A percentile compares a stretch with the other conserved stretches of the same genome.
Evolutionary conservation across 2,797 vertebrate species (phyloP).

Genomic region (Buphagus erythrorhynchus): DNA sequence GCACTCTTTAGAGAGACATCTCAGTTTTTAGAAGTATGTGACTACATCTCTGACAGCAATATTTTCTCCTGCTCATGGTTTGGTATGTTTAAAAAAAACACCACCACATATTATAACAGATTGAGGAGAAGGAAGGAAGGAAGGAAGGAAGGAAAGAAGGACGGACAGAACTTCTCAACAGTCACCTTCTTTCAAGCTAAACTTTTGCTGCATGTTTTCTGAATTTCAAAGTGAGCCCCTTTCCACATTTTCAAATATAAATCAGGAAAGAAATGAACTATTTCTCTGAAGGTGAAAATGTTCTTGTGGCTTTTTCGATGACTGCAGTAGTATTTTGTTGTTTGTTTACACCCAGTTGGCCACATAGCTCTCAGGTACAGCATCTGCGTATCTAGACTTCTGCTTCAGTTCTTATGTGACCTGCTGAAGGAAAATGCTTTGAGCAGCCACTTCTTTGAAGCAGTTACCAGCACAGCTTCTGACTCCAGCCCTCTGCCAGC

Average conservation of each 20-base stretch:
- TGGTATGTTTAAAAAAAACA: neutral
- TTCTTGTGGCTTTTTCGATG: neutral
- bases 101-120: neutral
- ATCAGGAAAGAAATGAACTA: neutral
- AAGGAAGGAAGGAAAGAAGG: neutral
- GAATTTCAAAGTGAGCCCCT: neutral
- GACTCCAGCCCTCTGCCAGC: conserved; percentile 46
- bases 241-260: neutral
- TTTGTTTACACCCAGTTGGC: neutral
- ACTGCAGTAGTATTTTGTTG: neutral
- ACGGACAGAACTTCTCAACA: neutral
- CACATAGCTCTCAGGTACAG: neutral
- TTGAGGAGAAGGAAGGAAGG: neutral
- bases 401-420: conserved; percentile 41
- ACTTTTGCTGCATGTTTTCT: neutral
- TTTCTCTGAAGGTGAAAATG: neutral
- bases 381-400: neutral
- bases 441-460: conserved; percentile 53
- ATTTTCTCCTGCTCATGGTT: neutral
- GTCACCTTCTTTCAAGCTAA: neutral
- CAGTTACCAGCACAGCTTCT: conserved; percentile 32
- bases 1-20: neutral
- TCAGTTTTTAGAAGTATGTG: neutral
- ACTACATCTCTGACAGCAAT: neutral
- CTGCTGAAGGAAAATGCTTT: neutral